Evolutionary conservation across 2,113 vertebrate species (phyloP).

Genomic region (Epinephelus cyanopodus): DNA sequence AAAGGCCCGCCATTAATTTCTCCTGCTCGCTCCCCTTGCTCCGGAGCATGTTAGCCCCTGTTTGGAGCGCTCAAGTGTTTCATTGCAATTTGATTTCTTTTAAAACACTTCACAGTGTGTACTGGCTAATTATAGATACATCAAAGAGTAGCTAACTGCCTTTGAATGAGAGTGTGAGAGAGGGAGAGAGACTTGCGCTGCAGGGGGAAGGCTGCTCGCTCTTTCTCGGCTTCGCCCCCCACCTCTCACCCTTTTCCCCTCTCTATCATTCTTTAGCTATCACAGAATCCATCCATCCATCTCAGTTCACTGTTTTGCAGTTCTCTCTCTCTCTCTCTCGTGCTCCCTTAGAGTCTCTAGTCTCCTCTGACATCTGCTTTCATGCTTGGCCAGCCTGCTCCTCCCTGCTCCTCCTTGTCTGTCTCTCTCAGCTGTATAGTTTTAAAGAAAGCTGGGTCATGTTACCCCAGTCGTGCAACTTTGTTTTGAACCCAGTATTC

Average conservation of each 20-base stretch:
- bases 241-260: slow-evolving; percentile 43
- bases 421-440: slow-evolving; percentile 45
- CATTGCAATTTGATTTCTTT: slow-evolving; percentile 85
- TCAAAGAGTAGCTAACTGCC: slow-evolving; percentile 85
- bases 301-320: slow-evolving; percentile 39
- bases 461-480: slow-evolving; percentile 25
- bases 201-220: slow-evolving; percentile 59
- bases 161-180: slow-evolving; percentile 77
- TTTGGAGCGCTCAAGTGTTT: slow-evolving; percentile 81
- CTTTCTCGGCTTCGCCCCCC: slow-evolving; percentile 40
- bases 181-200: slow-evolving; percentile 65
- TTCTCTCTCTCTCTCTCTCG: slow-evolving; percentile 21
- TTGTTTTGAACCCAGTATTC: slow-evolving; percentile 39
- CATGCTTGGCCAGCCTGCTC: slow-evolving; percentile 80
- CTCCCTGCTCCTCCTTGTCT: slow-evolving; percentile 48
- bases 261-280: slow-evolving; percentile 52
- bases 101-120: slow-evolving; percentile 83
- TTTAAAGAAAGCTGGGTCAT: slow-evolving; percentile 45
- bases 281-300: slow-evolving; percentile 62
- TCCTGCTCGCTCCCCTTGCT: slow-evolving; percentile 69
- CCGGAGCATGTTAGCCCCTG: slow-evolving; percentile 76
- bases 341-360: slow-evolving; percentile 31
- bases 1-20: slow-evolving; percentile 82
- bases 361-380: slow-evolving; percentile 83
- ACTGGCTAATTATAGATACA: slow-evolving; percentile 86